Percentiles rank a stretch among this genome's conserved stretches.
Evolutionary conservation across 2,113 vertebrate species (phyloP).

Genomic region (Psilopogon haemacephalus): DNA sequence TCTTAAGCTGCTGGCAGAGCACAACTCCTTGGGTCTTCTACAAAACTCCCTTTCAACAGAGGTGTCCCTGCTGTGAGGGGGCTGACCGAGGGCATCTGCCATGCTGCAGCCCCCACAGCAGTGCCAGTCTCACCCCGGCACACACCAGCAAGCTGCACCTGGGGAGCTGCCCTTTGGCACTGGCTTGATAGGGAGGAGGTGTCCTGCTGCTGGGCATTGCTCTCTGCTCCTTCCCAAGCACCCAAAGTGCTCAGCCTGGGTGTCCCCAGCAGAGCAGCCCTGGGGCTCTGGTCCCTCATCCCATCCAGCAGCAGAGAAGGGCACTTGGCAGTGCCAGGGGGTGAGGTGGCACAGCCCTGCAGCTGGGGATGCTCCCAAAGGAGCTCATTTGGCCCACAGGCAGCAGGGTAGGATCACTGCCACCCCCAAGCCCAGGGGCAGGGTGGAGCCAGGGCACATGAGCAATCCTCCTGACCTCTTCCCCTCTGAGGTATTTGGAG

Average conservation of each 20-base stretch:
- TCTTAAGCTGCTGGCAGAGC: neutral
- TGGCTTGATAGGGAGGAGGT: neutral
- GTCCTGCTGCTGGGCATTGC: neutral
- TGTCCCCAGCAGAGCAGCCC: neutral
- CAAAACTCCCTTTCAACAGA: neutral
- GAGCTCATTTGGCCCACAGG: neutral
- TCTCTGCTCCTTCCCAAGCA: neutral
- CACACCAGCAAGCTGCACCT: neutral
- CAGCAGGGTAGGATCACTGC: neutral
- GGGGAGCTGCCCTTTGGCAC: neutral
- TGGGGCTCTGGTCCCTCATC: fast-evolving
- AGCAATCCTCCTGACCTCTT: neutral
- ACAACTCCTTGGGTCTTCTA: neutral
- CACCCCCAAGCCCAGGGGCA: neutral
- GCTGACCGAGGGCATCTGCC: neutral
- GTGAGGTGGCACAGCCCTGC: neutral
- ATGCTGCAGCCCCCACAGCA: neutral
- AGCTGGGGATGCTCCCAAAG: neutral
- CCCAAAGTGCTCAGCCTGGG: too few species aligned
- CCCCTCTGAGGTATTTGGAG: neutral
- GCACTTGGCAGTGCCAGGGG: neutral
- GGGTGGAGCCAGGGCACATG: neutral
- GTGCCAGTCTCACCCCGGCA: neutral
- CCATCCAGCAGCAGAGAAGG: neutral
- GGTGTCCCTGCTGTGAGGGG: neutral